Evolutionary conservation across 2,888 invertebrate species (phyloP), one percentile per base, ranked within the genome.

Genomic region (Pinctada fucata): DNA sequence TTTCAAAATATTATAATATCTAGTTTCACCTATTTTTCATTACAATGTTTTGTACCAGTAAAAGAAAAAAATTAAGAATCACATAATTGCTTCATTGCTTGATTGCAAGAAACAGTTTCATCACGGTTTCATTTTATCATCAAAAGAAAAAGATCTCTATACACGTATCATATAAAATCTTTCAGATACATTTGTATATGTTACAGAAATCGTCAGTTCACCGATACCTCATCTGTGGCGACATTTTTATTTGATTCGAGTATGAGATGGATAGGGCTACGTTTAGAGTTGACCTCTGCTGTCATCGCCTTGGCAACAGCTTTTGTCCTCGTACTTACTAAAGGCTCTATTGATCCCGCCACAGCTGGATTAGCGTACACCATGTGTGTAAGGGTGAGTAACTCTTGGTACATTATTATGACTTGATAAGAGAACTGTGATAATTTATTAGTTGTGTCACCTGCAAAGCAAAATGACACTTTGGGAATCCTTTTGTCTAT

Each of bases 361-460:
- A 93, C 94, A 70, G 94, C 94, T 13, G 95, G 95, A 47, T 93
- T 95, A 75, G 94, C 95, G 1, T 90, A 95, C 0, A 71, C 77
- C 13, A 66, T 75, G 64, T 77, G 77, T 51, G 65, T 80, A 2
- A 80, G 71, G 80, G 80, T 79, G 73, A 16, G 45, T 52, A 74
- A 45, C n/a, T n/a, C n/a, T n/a, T n/a, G n/a, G n/a, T n/a, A n/a
- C n/a, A n/a, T n/a, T n/a, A n/a, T n/a, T n/a, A n/a, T n/a, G n/a
- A n/a, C n/a, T n/a, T n/a, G n/a, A n/a, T n/a, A n/a, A n/a, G n/a
- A n/a, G n/a, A n/a, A n/a, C n/a, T n/a, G n/a, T n/a, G n/a, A n/a
- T n/a, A n/a, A n/a, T n/a, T n/a, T n/a, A n/a, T n/a, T n/a, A n/a
- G n/a, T n/a, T n/a, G n/a, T n/a, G n/a, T n/a, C n/a, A n/a, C n/a